Percentiles rank a stretch among this genome's conserved stretches.
phyloP scores from a whole-genome alignment of 2,797 vertebrate species.

The Rachycentron canadum region DNA sequence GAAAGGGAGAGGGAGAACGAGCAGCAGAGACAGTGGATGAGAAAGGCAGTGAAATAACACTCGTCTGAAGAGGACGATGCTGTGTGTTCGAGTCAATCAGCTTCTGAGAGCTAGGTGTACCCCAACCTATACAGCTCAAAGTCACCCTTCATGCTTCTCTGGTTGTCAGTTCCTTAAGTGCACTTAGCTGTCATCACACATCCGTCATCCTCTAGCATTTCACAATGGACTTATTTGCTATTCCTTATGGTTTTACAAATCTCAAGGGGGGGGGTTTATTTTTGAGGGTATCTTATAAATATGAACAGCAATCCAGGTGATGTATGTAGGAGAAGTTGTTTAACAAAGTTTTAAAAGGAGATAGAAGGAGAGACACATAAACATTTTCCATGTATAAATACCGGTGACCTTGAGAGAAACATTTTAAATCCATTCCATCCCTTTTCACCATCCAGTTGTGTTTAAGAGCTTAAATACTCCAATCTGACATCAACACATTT shows the following conservation, averaged over 20 bases:
- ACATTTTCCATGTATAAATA: background rate
- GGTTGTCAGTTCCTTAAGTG: conserved; percentile 21
- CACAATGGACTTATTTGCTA: background rate
- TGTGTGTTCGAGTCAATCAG: conserved; percentile 41
- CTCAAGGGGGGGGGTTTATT: background rate
- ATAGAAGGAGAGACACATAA: background rate
- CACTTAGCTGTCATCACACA: conserved; percentile 17
- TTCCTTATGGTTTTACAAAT: background rate
- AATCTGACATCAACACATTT: background rate
- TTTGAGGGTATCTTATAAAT: background rate
- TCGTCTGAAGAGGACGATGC: conserved; percentile 43
- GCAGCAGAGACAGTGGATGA: conserved; percentile 52
- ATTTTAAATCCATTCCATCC: background rate
- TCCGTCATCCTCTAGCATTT: conserved; percentile 25
- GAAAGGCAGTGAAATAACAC: conserved; percentile 60
- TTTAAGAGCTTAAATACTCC: background rate
- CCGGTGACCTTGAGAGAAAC: background rate
- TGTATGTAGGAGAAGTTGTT: background rate
- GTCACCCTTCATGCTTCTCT: conserved; percentile 28
- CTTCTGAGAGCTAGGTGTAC: conserved; percentile 7
- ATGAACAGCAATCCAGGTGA: background rate
- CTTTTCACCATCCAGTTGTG: background rate
- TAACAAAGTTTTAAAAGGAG: background rate
- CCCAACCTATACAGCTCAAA: conserved; percentile 20
- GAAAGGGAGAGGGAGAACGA: conserved; percentile 34